phyloP scores from a whole-genome alignment of 2,888 invertebrate genomes.

The Epinotia brunnichana region DNA sequence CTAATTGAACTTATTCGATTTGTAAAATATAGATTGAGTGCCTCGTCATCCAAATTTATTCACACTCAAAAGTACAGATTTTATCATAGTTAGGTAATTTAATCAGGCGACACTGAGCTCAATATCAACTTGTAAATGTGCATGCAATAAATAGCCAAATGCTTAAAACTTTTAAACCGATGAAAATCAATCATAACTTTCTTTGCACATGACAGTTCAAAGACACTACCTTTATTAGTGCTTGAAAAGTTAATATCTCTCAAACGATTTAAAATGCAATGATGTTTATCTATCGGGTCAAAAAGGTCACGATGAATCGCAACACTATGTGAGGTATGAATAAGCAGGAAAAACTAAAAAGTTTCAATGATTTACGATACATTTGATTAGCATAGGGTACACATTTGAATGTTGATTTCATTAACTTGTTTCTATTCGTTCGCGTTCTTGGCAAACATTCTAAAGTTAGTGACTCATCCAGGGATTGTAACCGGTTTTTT shows the following conservation, averaged over 20 bases:
- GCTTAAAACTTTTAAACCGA: neutral
- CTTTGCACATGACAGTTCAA: conserved; percentile 20
- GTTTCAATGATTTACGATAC: neutral
- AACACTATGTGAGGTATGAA: neutral
- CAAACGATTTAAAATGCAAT: conserved; percentile 31
- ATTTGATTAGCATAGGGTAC: neutral
- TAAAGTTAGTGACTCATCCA: conserved; percentile 46
- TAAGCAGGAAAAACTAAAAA: neutral
- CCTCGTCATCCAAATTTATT: neutral
- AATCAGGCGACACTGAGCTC: neutral
- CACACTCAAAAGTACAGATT: neutral
- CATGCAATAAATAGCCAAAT: neutral
- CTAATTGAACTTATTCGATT: neutral
- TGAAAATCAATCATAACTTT: conserved; percentile 25
- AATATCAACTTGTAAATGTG: neutral
- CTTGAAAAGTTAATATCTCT: neutral
- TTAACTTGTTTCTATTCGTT: neutral
- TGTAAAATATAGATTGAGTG: neutral
- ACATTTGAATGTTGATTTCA: neutral
- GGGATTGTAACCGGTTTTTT: too few species aligned
- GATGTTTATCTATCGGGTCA: conserved; percentile 31
- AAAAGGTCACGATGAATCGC: conserved; percentile 28
- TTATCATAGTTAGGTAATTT: too few species aligned
- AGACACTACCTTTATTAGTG: conserved; percentile 1
- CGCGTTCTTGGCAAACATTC: neutral